phyloP scores from a whole-genome alignment of 2,888 invertebrate genomes.

The Scrobipalpa atriplicella region DNA sequence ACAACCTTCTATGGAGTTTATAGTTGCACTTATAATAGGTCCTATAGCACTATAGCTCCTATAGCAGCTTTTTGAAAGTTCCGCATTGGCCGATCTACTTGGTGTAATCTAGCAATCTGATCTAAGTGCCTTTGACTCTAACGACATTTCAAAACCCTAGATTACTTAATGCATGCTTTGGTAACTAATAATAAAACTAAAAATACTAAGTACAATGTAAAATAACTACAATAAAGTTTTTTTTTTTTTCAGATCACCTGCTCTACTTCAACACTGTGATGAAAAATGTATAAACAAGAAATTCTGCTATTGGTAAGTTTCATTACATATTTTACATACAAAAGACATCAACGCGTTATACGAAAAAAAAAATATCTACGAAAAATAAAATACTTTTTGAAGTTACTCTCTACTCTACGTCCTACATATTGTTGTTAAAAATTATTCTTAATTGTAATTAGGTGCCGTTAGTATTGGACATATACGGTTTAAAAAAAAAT shows the following conservation, averaged over 20 bases:
- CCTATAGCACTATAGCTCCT: conserved; percentile 4
- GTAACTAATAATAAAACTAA: not conserved
- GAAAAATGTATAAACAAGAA: conserved; percentile 75
- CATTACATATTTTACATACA: not conserved
- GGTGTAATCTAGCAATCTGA: conserved; percentile 14
- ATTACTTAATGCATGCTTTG: conserved; percentile 8
- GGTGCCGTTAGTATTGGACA: no score
- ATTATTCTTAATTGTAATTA: no score
- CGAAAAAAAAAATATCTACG: not conserved
- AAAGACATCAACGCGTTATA: conserved; percentile 20
- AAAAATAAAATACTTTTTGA: not conserved
- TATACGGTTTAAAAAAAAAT: no score
- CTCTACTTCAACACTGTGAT: conserved; percentile 53
- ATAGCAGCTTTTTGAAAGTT: conserved; percentile 22
- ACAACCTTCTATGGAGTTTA: not conserved
- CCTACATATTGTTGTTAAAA: no score
- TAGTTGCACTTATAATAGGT: not conserved
- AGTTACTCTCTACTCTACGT: no score
- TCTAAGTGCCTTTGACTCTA: conserved; percentile 17
- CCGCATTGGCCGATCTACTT: not conserved
- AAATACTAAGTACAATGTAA: no score
- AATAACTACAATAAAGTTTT: not conserved
- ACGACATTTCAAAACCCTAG: conserved; percentile 12
- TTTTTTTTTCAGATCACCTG: conserved; percentile 47
- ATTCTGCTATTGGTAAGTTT: conserved; percentile 69